Base-by-base conservation (phyloP, 1,140 invertebrate genomes). In the Stegodyphus mimosarum region DNA sequence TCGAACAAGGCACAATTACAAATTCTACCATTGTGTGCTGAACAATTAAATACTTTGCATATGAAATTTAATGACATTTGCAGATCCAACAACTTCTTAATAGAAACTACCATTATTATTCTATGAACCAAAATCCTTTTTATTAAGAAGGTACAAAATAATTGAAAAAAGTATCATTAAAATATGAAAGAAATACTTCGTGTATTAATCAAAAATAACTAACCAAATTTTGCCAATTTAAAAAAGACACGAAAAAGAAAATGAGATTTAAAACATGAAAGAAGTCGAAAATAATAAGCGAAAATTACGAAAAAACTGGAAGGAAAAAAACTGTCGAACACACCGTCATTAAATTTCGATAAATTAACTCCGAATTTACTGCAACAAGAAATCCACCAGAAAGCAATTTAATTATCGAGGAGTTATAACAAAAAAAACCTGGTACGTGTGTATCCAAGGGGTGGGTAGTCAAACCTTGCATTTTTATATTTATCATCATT, bases 341-440 rank as follows among this genome's bases (percentile, higher is more conserved):
- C 74, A 51, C n/a, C 74, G 52, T 76, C 74, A 76, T 76, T 76
- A 76, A 76, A 64, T 76, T 76, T 76, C 74, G 53, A 60, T 76
- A 76, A 76, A 76, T 76, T 76, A 76, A 76, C 55, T 76, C 50
- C 48, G 74, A 64, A 17, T 75, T 75, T 75, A 52, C 50, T 51
- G 9, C 15, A n/a, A 13, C 17, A 49, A 55, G 17, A 64, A 76
- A 49, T 50, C 33, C 33, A 33, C 74, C 5, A 49, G 18, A 9
- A 76, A 76, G n/a, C 74, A 63, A 76, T 76, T 76, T 76, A 76
- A 76, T 76, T 76, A 76, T 76, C 33, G 53, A 64, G 15, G 49
- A n/a, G 74, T 10, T 18, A 74, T 71, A 15, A 33, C 13, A 2
- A 13, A 15, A 48, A 5, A 6, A 53, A 33, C 33, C 33, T 33